Percentiles rank a stretch among this genome's conserved stretches.
Conservation (phyloP, 2,888 invertebrate species). For the Harpalus rufipes region DNA sequence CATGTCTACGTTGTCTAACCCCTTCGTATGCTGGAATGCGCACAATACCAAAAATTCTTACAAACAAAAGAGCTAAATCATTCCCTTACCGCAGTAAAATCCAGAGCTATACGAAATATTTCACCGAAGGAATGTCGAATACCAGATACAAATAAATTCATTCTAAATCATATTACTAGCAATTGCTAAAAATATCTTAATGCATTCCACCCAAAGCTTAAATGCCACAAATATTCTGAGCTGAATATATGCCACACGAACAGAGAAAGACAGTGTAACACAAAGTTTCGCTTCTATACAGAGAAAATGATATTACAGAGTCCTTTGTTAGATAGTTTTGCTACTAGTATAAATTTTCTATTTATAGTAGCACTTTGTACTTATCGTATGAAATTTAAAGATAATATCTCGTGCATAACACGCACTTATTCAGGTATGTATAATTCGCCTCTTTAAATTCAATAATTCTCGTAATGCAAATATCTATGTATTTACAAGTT, state of each 20-base stretch:
- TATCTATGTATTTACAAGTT: too few relatives aligned
- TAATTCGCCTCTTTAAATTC: too few relatives aligned
- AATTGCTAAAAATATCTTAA: background rate
- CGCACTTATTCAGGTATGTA: too few relatives aligned
- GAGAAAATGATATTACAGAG: too few relatives aligned
- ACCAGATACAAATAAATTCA: background rate
- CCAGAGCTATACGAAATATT: background rate
- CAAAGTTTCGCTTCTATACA: background rate
- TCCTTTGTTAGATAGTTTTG: too few relatives aligned
- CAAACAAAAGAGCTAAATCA: conserved; percentile 1
- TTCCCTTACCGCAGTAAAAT: background rate
- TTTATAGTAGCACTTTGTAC: too few relatives aligned
- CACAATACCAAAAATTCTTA: conserved; percentile 4
- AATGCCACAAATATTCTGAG: background rate
- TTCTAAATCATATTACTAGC: background rate
- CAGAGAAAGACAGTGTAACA: background rate
- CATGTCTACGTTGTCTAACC: too few relatives aligned
- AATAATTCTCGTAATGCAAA: too few relatives aligned
- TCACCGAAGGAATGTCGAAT: background rate
- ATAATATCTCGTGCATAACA: too few relatives aligned
- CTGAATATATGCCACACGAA: background rate
- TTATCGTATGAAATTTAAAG: too few relatives aligned
- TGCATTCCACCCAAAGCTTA: background rate
- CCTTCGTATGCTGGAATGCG: background rate
- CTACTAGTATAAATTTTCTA: too few relatives aligned